These are phyloP conservation scores for Ivindomyrus marchei DNA, from an alignment of 2,113 vertebrate species.

Conservation along the genomic window DNA sequence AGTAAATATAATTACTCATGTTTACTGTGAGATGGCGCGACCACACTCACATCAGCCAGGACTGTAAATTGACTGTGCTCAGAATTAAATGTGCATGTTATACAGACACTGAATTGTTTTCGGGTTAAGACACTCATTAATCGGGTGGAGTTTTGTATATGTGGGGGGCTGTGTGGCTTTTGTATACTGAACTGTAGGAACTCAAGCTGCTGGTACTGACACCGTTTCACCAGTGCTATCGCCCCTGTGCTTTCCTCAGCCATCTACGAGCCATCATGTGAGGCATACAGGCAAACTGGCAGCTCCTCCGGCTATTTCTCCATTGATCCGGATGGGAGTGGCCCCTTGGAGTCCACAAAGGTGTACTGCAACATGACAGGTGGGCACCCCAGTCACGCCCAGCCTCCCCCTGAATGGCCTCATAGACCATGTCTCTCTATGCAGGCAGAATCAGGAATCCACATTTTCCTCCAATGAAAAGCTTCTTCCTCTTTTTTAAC, in stretches of 20 bases:
- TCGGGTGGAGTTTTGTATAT: not conserved
- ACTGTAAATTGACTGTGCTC: conserved; percentile 1
- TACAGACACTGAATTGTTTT: not conserved
- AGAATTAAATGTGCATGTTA: not conserved
- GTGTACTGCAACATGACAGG: conserved; percentile 95
- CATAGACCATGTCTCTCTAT: not conserved
- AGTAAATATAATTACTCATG: not conserved
- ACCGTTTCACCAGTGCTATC: too few relatives aligned
- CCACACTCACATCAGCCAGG: not conserved
- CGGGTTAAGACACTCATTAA: not conserved
- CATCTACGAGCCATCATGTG: conserved; percentile 84
- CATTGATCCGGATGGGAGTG: conserved; percentile 89
- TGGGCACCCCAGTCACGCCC: conserved; percentile 47
- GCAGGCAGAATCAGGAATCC: not conserved
- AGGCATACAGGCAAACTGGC: conserved; percentile 83
- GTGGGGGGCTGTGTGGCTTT: not conserved
- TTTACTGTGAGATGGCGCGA: not conserved
- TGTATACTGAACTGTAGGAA: not conserved
- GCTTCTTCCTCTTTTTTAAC: not conserved
- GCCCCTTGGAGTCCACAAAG: conserved; percentile 73
- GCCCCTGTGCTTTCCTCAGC: conserved; percentile 58
- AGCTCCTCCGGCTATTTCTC: conserved; percentile 82
- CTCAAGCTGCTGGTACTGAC: not conserved
- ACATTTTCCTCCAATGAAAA: not conserved
- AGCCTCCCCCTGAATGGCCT: not conserved